These are phyloP conservation scores for Spea multiplicata DNA, from an alignment of 2,113 vertebrate species.

Conservation along the genomic window DNA sequence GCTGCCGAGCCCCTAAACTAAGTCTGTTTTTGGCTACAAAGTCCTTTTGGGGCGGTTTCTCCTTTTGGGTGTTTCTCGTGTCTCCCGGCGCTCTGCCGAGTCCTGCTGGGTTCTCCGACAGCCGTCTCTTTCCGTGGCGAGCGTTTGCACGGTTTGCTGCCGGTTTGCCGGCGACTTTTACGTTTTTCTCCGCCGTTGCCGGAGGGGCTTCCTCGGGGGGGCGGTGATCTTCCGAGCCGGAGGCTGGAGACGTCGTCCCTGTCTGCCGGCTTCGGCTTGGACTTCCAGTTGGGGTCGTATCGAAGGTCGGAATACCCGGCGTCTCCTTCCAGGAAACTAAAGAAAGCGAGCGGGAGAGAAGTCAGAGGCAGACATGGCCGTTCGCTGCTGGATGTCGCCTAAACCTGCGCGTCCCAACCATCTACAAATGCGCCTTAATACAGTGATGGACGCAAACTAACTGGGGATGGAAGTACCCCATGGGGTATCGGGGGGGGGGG, in stretches of 20 bases:
- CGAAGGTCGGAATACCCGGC: conserved; percentile 67
- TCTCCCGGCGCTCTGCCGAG: too few species aligned
- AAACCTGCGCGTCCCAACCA: too few species aligned
- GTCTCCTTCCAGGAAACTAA: conserved; percentile 44
- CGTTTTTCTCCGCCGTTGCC: not conserved
- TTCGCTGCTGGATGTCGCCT: too few species aligned
- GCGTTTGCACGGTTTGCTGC: not conserved
- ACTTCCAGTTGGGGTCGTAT: conserved; percentile 75
- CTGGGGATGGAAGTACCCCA: too few species aligned
- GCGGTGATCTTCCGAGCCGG: conserved; percentile 41
- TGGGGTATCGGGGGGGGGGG: too few species aligned
- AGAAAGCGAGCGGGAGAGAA: not conserved
- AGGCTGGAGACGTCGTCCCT: conserved; percentile 10
- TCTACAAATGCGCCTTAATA: too few species aligned
- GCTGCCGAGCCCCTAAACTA: conserved; percentile 71
- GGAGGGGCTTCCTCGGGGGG: not conserved
- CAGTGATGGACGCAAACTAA: too few species aligned
- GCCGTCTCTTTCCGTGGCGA: not conserved
- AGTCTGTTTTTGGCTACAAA: conserved; percentile 79
- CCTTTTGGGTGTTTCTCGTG: too few species aligned
- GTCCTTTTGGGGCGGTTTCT: conserved; percentile 54
- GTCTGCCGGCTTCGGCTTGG: conserved; percentile 32
- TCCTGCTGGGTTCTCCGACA: too few species aligned
- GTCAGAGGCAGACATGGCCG: not conserved
- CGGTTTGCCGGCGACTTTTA: not conserved